Evolutionary conservation across 2,113 vertebrate genomes (phyloP), one percentile per base, ranked within the genome.

Genomic region (Coptodon bakossiorum): DNA sequence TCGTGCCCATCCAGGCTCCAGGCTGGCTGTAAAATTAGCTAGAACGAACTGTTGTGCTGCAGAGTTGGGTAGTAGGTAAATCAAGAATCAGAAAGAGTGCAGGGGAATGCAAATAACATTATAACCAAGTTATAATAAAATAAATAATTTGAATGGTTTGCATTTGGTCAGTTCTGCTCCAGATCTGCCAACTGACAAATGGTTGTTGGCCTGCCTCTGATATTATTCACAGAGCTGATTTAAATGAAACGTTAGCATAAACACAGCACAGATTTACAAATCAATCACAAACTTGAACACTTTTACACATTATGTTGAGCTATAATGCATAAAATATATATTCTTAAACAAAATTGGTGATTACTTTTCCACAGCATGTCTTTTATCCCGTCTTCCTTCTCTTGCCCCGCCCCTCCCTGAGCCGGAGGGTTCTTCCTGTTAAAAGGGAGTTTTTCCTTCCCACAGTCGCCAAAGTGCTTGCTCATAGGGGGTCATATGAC

Each of bases 31-130:
- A 10, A 34, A 22, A 80, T 56, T 2, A 76, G 13, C 8, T 24
- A 22, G 38, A n/a, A 19, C 4, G 3, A 45, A 45, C 68, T 43
- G n/a, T 73, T 45, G 22, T 31, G 71, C 22, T 27, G 40, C 14
- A 76, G 40, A 48, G 12, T 29, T 48, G 43, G 0, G 1, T 0
- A 50, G 43, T 0, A 0, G 16, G 0, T 50, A 12, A 61, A 45
- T 73, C 22, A 27, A 34, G 29, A 34, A 17, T 61, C 1, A 45
- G 38, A 43, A 45, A 10, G 13, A 73, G 14, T 73, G 12, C 66
- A 43, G 1, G 13, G 36, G n/a, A 73, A 73, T 71, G 10, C 40
- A 43, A 45, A 73, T 43, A 17, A 73, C 8, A 73, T 0, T 59
- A 16, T 1, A 61, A 61, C 29, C 0, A 34, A 61, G 57, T 61